These are phyloP conservation scores for Anastrepha obliqua DNA, from an alignment of 1,140 invertebrate species.

Conservation along the genomic window DNA sequence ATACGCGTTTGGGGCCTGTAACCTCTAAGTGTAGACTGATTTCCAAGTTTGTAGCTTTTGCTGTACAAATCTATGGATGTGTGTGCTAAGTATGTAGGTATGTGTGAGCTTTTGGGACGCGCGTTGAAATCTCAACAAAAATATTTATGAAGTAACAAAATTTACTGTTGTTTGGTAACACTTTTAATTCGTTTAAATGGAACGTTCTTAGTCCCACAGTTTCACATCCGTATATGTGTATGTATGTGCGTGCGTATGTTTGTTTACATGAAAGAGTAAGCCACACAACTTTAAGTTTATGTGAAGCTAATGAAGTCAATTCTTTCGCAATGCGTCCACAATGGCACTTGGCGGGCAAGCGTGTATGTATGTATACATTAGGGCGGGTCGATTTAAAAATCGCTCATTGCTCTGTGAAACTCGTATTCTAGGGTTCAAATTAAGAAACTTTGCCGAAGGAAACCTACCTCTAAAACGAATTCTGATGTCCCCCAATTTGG, in stretches of 20 bases:
- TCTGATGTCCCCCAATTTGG: no score
- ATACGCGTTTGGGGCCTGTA: background rate
- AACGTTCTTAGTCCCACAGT: background rate
- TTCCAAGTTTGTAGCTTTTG: constrained; percentile 1
- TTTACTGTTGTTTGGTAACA: constrained; percentile 47
- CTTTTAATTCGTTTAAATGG: constrained; percentile 49
- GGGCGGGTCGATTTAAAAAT: no score
- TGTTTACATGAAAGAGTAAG: background rate
- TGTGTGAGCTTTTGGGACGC: background rate
- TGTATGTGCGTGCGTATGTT: background rate
- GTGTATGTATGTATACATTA: no score
- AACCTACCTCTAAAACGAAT: no score
- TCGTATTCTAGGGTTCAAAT: no score
- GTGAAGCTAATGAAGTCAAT: constrained; percentile 45
- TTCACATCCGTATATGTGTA: background rate
- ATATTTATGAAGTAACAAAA: constrained; percentile 48
- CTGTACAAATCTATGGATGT: background rate
- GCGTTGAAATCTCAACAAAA: background rate
- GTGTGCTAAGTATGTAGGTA: background rate
- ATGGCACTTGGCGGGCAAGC: background rate
- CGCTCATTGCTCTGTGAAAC: no score
- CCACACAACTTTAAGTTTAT: background rate
- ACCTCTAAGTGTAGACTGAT: constrained; percentile 16
- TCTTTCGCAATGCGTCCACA: constrained; percentile 2
- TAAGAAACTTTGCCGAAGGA: no score